phyloP scores from a whole-genome alignment of 2,888 invertebrate species.

The Rhagonycha fulva region DNA sequence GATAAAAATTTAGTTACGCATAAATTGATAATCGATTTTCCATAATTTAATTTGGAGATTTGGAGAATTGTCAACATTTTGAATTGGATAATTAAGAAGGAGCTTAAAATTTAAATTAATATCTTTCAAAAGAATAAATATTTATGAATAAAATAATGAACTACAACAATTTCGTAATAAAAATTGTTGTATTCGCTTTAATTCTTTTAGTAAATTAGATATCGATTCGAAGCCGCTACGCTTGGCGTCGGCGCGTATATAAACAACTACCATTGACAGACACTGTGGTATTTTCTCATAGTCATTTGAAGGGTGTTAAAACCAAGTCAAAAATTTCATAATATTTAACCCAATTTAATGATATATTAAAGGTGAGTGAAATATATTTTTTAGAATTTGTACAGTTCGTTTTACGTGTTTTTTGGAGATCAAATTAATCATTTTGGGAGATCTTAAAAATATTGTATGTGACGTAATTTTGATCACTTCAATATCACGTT shows the following conservation, averaged over 20 bases:
- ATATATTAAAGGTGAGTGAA: background rate
- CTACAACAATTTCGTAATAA: background rate
- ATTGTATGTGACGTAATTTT: background rate
- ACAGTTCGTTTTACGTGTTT: background rate
- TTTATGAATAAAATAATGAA: background rate
- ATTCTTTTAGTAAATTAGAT: conserved; percentile 17
- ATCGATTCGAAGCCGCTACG: conserved; percentile 27
- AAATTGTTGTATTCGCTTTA: background rate
- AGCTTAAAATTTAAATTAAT: background rate
- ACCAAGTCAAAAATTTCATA: background rate
- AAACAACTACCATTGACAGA: conserved; percentile 17
- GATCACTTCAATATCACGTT: background rate
- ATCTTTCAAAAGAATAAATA: background rate
- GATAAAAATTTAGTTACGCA: background rate
- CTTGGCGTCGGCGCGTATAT: conserved; percentile 28
- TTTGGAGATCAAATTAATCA: background rate
- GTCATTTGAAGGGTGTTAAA: conserved; percentile 12
- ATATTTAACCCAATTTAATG: background rate
- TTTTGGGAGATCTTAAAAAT: background rate
- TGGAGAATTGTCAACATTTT: background rate
- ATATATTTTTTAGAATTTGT: background rate
- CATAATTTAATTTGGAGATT: background rate
- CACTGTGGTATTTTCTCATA: conserved; percentile 13
- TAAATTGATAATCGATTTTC: background rate
- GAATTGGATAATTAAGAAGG: background rate